Conservation (phyloP, 1,140 invertebrate species). For the Drosophila nigromelanica region DNA sequence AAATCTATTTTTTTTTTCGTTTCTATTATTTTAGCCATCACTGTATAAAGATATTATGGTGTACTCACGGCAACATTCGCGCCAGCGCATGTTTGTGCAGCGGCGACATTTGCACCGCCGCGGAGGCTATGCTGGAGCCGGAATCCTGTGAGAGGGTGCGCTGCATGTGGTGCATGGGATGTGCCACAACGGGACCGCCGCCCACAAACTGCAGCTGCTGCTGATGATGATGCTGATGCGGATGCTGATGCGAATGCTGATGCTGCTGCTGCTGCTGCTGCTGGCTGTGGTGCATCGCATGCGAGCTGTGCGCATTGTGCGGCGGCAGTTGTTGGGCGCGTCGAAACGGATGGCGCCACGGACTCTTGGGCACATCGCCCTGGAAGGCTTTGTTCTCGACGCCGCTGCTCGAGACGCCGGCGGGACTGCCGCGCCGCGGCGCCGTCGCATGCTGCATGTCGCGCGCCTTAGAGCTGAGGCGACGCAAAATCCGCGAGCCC, state of each 20-base stretch:
- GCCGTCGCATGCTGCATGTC: constrained; percentile 70
- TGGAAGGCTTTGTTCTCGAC: constrained; percentile 86
- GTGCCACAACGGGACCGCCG: constrained; percentile 55
- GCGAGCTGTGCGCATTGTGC: constrained; percentile 23
- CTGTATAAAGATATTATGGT: not conserved
- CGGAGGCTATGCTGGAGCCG: constrained; percentile 83
- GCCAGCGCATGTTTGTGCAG: constrained; percentile 79
- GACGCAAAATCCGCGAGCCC: constrained; percentile 87
- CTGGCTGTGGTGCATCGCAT: constrained; percentile 9
- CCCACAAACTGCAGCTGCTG: constrained; percentile 71
- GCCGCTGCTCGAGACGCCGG: constrained; percentile 75
- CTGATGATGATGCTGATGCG: constrained; percentile 65
- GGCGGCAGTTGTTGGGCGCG: constrained; percentile 62
- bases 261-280: constrained; percentile 30
- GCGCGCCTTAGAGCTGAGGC: constrained; percentile 87
- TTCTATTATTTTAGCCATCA: too few species aligned
- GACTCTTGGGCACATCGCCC: constrained; percentile 86
- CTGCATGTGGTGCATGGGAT: constrained; percentile 73
- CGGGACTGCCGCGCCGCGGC: constrained; percentile 63
- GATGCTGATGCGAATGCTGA: constrained; percentile 23
- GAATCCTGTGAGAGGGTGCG: constrained; percentile 84
- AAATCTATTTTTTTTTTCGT: too few species aligned
- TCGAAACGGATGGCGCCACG: constrained; percentile 86
- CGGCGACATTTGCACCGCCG: constrained; percentile 77
- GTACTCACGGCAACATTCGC: constrained; percentile 81